phyloP scores from a whole-genome alignment of 2,888 invertebrate species.

The Volucella inflata region DNA sequence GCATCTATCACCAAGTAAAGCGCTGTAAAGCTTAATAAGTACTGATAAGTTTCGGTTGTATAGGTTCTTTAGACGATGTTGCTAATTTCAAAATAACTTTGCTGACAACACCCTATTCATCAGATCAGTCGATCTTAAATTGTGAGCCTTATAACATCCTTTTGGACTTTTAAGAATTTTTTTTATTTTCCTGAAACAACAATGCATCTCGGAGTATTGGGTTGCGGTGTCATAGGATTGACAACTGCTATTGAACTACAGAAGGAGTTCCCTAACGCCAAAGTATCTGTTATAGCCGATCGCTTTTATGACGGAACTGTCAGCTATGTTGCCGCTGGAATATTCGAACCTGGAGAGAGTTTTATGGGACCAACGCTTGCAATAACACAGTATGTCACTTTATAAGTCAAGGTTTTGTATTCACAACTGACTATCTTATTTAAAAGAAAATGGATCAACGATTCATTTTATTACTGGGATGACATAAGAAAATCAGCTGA shows the following conservation, averaged over 20 bases:
- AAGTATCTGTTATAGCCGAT: slow-evolving; percentile 91
- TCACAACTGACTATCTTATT: slow-evolving; percentile 76
- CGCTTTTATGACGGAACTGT: slow-evolving; percentile 90
- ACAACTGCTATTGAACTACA: slow-evolving; percentile 92
- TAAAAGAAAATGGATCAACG: slow-evolving; percentile 89
- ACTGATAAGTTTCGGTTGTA: too few species aligned
- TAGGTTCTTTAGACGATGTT: too few species aligned
- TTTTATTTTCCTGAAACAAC: background rate
- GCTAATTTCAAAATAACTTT: too few species aligned
- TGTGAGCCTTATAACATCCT: too few species aligned
- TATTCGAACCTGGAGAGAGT: slow-evolving; percentile 91
- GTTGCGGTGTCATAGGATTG: slow-evolving; percentile 94
- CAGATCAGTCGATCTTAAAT: too few species aligned
- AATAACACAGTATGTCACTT: too few species aligned
- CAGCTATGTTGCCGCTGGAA: slow-evolving; percentile 93
- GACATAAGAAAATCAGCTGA: slow-evolving; percentile 87
- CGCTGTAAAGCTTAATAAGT: too few species aligned
- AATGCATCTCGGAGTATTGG: slow-evolving; percentile 90
- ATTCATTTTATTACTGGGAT: slow-evolving; percentile 91
- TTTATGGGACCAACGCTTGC: slow-evolving; percentile 85
- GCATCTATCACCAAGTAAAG: too few species aligned
- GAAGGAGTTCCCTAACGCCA: slow-evolving; percentile 86
- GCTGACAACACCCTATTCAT: too few species aligned
- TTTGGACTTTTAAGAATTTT: too few species aligned
- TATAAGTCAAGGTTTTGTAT: too few species aligned